phyloP scores from a whole-genome alignment of 1,140 invertebrate genomes.

The Cydia pomonella region DNA sequence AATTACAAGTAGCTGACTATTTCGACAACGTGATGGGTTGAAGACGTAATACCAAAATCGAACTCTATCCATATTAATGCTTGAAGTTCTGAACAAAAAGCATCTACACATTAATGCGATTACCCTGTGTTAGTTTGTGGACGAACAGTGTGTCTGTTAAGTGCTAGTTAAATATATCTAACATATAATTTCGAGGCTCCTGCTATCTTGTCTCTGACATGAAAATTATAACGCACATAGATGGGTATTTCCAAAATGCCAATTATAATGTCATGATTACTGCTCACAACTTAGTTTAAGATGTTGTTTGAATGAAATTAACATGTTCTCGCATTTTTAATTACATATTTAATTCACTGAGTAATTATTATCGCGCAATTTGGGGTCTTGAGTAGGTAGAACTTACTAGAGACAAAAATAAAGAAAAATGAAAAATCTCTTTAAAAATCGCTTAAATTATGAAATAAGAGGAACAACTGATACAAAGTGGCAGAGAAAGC shows the following conservation, averaged over 20 bases:
- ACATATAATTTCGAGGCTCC: not conserved
- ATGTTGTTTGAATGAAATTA: not conserved
- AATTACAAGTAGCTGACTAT: too few relatives aligned
- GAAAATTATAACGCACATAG: not conserved
- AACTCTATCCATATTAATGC: too few relatives aligned
- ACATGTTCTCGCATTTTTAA: not conserved
- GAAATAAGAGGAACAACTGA: too few relatives aligned
- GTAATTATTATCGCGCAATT: not conserved
- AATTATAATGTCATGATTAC: not conserved
- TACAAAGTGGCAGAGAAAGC: too few relatives aligned
- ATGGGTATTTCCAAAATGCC: not conserved
- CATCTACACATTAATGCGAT: not conserved
- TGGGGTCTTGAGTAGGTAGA: not conserved
- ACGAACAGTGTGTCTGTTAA: not conserved
- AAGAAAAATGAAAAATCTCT: too few relatives aligned
- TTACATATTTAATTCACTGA: not conserved
- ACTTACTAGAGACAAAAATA: too few relatives aligned
- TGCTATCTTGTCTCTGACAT: not conserved
- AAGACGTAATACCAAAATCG: too few relatives aligned
- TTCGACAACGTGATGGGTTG: too few relatives aligned
- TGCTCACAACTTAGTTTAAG: not conserved
- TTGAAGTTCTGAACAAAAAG: not conserved
- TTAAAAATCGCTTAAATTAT: too few relatives aligned
- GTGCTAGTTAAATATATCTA: slow-evolving; percentile 1
- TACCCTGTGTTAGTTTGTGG: not conserved